phyloP scores from a whole-genome alignment of 2,888 invertebrate genomes.

The Julus scanicus region DNA sequence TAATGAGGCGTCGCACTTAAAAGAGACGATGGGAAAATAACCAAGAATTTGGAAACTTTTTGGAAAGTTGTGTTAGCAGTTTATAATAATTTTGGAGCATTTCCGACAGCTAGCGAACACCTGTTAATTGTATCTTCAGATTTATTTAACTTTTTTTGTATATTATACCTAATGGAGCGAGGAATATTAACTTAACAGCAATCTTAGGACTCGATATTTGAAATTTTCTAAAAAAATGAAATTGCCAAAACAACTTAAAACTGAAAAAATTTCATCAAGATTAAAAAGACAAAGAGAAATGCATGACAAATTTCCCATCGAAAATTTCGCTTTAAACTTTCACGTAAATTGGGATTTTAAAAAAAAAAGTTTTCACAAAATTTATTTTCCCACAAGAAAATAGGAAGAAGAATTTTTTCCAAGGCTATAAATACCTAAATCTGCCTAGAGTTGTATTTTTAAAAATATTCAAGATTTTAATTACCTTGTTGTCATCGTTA shows the following conservation, averaged over 20 bases:
- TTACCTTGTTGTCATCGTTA: background rate
- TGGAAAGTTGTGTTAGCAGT: background rate
- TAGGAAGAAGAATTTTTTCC: background rate
- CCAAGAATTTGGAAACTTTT: background rate
- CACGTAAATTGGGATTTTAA: background rate
- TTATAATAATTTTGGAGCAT: background rate
- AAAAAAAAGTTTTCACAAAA: background rate
- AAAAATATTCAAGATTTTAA: background rate
- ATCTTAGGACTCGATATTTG: background rate
- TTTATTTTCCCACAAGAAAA: slow-evolving; percentile 36
- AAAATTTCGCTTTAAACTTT: background rate
- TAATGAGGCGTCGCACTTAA: slow-evolving; percentile 28
- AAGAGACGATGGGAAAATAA: background rate
- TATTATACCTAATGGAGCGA: background rate
- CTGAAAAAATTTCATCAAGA: background rate
- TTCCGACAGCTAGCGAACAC: slow-evolving; percentile 13
- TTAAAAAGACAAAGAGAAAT: background rate
- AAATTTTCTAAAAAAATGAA: background rate
- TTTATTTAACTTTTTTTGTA: background rate
- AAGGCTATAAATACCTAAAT: background rate
- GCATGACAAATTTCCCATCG: background rate
- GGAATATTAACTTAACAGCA: slow-evolving; percentile 7
- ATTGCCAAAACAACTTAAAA: background rate
- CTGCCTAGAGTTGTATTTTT: background rate
- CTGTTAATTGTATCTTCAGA: background rate